Percentiles rank a stretch among this genome's conserved stretches.
Evolutionary conservation across 2,888 invertebrate genomes (phyloP).

Genomic region (Drosophila pegasa): DNA sequence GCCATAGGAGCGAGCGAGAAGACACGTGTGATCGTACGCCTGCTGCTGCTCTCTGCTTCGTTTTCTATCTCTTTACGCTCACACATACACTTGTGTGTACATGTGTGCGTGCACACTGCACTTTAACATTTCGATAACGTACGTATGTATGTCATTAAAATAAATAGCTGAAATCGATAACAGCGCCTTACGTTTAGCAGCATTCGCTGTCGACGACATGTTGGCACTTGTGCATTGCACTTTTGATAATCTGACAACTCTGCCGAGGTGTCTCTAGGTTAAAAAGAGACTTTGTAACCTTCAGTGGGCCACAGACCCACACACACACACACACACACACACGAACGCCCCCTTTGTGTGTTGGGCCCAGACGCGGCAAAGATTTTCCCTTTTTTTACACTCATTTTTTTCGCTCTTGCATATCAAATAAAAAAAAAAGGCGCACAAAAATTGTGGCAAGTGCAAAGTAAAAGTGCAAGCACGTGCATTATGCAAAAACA

Average conservation of each 20-base stretch:
- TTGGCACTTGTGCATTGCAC: conserved; percentile 8
- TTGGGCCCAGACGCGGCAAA: conserved; percentile 43
- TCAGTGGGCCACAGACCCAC: conserved; percentile 51
- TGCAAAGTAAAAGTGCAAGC: conserved; percentile 74
- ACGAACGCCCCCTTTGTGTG: conserved; percentile 32
- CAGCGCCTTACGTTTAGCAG: neutral
- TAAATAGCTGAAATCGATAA: conserved; percentile 14
- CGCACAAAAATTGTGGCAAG: conserved; percentile 64
- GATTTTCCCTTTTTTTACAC: conserved; percentile 40
- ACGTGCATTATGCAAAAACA: conserved; percentile 45
- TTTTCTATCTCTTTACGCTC: neutral
- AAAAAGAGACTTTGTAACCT: conserved; percentile 43
- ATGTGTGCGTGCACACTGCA: neutral
- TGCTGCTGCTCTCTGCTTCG: neutral
- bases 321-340: conserved; percentile 8
- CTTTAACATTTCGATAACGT: neutral
- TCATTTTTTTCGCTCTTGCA: conserved; percentile 29
- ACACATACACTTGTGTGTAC: neutral
- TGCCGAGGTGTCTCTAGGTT: conserved; percentile 52
- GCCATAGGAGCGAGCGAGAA: neutral
- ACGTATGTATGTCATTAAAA: neutral
- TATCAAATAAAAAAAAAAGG: conserved; percentile 49
- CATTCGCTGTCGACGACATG: conserved; percentile 33
- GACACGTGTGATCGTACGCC: neutral
- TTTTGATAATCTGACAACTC: conserved; percentile 37